Evolutionary conservation across 2,797 vertebrate species (phyloP), one percentile per base, ranked within the genome.

Genomic region (Hoplostethus mediterraneus): DNA sequence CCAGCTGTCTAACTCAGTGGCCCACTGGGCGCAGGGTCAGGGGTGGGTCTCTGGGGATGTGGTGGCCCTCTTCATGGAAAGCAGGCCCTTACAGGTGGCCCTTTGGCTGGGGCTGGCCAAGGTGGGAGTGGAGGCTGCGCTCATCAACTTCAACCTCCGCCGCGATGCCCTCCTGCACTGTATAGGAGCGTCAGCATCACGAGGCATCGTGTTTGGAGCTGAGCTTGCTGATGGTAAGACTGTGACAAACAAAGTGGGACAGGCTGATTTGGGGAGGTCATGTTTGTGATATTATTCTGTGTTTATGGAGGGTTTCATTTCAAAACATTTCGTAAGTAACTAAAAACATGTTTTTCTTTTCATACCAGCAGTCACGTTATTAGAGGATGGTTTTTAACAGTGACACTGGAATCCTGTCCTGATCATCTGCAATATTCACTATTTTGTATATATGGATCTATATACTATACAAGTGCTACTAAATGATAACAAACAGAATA

Each of bases 81-180:
- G 96, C 77, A 92, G 95, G 12, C 97, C 96, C 0, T 88, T 97
- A 47, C 96, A 97, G 3, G 96, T 98, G 47, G 96, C 95, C 0
- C 93, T 97, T 12, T 98, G 97, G 97, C 87, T 97, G 21, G 97
- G 97, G n/a, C 85, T 97, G 81, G 96, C 97, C 1, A 97, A 97
- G 81, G 88, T 95, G 0, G 97, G 97, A 0, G 87, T 97, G 8
- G 97, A 98, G 71, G 95, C 96, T 0, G 96, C 96, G 0, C 95
- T 98, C 16, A 95, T 98, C 74, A 98, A 98, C 79, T 95, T 96
- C 84, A 97, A 97, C 86, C 90, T 98, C 60, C 94, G 96, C 1
- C 74, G 87, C 0, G 96, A 97, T 67, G 93, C 96, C 0, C 92
- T 98, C 48, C 64, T 93, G 65, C 96, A 97, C 89, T 98, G 97